These are phyloP conservation scores for Tychaedon coryphoeus DNA, from an alignment of 2,113 vertebrate species.

Conservation along the genomic window DNA sequence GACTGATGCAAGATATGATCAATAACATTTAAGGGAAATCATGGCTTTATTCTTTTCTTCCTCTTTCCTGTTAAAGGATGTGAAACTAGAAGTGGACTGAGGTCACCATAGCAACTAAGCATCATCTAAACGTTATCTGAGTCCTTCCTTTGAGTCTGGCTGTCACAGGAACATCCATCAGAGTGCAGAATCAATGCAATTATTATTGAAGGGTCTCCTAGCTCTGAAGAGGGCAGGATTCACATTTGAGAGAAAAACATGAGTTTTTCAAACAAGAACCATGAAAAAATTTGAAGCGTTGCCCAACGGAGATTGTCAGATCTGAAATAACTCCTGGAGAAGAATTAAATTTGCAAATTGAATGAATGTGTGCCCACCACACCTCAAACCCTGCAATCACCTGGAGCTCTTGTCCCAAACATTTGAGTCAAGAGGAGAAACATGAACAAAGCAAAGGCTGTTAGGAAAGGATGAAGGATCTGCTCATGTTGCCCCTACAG, in stretches of 20 bases:
- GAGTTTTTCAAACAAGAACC: neutral
- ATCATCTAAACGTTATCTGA: neutral
- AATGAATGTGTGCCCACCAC: neutral
- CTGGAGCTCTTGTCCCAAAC: neutral
- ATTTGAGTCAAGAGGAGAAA: neutral
- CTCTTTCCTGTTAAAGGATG: neutral
- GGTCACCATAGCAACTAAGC: slow-evolving; percentile 58
- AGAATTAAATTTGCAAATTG: neutral
- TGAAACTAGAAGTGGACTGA: neutral
- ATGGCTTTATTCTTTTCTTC: neutral
- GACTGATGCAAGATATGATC: neutral
- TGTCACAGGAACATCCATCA: neutral
- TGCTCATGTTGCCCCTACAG: neutral
- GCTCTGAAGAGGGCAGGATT: neutral
- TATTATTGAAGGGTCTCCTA: neutral
- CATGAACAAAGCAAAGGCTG: neutral
- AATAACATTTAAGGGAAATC: neutral
- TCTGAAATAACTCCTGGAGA: neutral
- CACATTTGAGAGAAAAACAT: neutral
- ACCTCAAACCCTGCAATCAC: neutral
- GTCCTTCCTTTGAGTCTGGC: neutral
- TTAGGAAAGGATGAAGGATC: neutral
- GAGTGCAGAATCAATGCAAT: neutral
- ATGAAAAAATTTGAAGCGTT: accelerated
- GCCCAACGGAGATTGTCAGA: accelerated